These are phyloP conservation scores for Phyllostomus discolor DNA, from an alignment of 2,113 vertebrate species.

Conservation along the genomic window DNA sequence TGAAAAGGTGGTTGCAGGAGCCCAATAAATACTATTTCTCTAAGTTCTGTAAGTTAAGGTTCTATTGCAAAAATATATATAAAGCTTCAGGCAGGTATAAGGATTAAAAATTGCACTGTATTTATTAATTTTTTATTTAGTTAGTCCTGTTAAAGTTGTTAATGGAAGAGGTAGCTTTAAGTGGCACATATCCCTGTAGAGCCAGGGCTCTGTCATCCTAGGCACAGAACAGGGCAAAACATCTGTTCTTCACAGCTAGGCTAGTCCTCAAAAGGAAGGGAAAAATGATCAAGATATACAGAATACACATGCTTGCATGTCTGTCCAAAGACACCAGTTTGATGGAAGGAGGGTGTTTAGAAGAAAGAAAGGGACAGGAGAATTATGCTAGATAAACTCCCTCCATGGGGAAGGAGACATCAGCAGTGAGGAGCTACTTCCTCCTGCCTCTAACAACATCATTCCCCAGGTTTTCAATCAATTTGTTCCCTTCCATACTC, in stretches of 20 bases:
- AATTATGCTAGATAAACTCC: not conserved
- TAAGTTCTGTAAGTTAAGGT: not conserved
- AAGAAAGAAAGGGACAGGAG: not conserved
- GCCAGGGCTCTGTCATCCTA: not conserved
- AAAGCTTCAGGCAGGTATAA: not conserved
- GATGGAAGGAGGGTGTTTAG: not conserved
- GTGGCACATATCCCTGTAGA: fast-evolving
- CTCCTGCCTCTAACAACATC: not conserved
- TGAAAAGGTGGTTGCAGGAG: not conserved
- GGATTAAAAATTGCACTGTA: not conserved
- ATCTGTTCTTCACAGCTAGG: not conserved
- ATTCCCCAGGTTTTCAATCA: not conserved
- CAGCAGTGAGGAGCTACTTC: not conserved
- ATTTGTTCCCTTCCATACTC: not conserved
- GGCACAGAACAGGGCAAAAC: not conserved
- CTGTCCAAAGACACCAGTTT: not conserved
- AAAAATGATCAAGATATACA: not conserved
- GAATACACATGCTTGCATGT: not conserved
- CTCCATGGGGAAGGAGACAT: not conserved
- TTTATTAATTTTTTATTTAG: not conserved
- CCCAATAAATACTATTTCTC: not conserved
- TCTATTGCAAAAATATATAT: not conserved
- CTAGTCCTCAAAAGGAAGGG: not conserved
- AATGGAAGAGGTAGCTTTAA: not conserved
- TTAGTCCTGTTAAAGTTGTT: not conserved